phyloP scores from a whole-genome alignment of 2,797 vertebrate species.

The Pseudotriccus pelzelni region DNA sequence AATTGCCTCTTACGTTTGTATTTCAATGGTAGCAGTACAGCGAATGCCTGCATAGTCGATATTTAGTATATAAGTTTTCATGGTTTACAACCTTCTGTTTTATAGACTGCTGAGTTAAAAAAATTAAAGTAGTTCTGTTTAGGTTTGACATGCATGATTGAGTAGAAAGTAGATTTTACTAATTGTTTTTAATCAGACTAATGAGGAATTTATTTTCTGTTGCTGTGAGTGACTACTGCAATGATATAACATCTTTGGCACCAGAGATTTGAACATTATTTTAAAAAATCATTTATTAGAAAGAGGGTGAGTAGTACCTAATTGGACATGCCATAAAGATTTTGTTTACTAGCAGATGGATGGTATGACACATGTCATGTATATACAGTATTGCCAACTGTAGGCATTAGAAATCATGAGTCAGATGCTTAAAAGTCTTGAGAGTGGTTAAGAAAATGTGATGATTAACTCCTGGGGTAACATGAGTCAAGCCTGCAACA shows the following conservation, averaged over 20 bases:
- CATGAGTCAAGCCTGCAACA: background rate
- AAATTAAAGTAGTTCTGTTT: background rate
- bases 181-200: conserved; percentile 18
- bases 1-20: background rate
- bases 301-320: background rate
- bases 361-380: conserved; percentile 35
- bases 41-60: background rate
- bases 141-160: background rate
- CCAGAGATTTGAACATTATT: background rate
- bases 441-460: conserved; percentile 48
- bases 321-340: background rate
- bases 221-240: conserved; percentile 3
- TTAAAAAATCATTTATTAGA: background rate
- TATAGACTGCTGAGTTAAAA: conserved; percentile 25
- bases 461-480: conserved; percentile 24
- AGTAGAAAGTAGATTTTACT: conserved; percentile 22
- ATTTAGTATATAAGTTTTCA: background rate
- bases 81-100: background rate
- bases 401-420: conserved; percentile 60
- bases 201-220: conserved; percentile 13
- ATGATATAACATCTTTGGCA: conserved; percentile 9
- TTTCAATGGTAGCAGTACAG: background rate
- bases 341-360: conserved; percentile 59
- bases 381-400: conserved; percentile 21
- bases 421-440: conserved; percentile 44